Percentiles rank a stretch among this genome's conserved stretches.
Evolutionary conservation across 2,113 vertebrate genomes (phyloP).

Genomic region (Seriola dumerili): DNA sequence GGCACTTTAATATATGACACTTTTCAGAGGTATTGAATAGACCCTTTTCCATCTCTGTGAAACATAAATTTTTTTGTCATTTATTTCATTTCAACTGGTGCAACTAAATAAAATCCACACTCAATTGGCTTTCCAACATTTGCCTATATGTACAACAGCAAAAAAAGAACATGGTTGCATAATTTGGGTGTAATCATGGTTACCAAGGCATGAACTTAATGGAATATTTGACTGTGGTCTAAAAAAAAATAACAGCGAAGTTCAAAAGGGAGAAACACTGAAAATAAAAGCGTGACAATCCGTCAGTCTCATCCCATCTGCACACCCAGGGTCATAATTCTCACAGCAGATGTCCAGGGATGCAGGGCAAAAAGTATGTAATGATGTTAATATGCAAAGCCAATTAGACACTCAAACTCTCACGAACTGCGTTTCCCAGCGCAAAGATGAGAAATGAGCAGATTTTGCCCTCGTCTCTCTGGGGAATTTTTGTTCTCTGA

Average conservation of each 20-base stretch:
- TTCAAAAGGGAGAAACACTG: slow-evolving; percentile 16
- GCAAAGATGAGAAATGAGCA: slow-evolving; percentile 55
- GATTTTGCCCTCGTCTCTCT: slow-evolving; percentile 65
- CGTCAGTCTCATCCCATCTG: slow-evolving; percentile 61
- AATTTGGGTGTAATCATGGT: not conserved
- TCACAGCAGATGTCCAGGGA: slow-evolving; percentile 76
- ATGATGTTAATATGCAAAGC: slow-evolving; percentile 51
- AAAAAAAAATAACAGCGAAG: slow-evolving; percentile 17
- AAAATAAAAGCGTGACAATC: slow-evolving; percentile 37
- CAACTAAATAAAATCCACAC: not conserved
- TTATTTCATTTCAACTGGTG: not conserved
- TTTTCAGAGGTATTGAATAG: not conserved
- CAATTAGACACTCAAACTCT: slow-evolving; percentile 55
- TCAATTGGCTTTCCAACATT: not conserved
- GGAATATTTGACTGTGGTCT: slow-evolving; percentile 17
- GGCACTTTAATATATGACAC: not conserved
- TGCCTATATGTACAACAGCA: not conserved
- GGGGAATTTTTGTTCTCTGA: slow-evolving; percentile 79
- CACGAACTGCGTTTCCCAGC: slow-evolving; percentile 30
- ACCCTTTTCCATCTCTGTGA: not conserved
- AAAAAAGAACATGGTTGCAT: slow-evolving; percentile 3
- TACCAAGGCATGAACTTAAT: not conserved
- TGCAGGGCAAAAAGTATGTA: slow-evolving; percentile 47
- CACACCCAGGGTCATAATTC: slow-evolving; percentile 55
- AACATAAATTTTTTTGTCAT: not conserved